These are phyloP conservation scores for Epizoanthus rinbou DNA, from an alignment of 92 coral and sea anemone species.

Conservation along the genomic window DNA sequence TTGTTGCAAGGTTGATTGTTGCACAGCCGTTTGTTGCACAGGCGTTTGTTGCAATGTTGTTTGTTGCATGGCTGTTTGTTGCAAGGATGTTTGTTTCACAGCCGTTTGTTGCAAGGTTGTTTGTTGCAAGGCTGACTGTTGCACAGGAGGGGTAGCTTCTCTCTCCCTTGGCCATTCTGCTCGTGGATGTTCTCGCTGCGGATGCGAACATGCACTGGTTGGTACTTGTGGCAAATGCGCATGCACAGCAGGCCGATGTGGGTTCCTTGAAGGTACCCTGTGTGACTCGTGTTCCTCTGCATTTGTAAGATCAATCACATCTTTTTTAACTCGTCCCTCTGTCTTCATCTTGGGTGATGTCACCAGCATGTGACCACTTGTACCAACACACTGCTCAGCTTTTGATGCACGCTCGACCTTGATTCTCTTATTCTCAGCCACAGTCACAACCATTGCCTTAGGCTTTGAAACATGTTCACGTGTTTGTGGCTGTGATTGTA, in stretches of 20 bases:
- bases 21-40: too few species aligned
- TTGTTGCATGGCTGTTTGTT: neutral
- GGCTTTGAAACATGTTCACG: slow-evolving; percentile 15
- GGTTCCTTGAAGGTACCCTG: neutral
- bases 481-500: slow-evolving; percentile 4
- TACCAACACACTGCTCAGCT: slow-evolving; percentile 26
- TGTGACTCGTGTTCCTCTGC: slow-evolving; percentile 15
- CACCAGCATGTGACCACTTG: slow-evolving; percentile 1
- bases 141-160: neutral
- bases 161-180: slow-evolving; percentile 21
- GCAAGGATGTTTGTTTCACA: too few species aligned
- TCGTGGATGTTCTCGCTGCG: slow-evolving; percentile 19
- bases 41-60: too few species aligned
- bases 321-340: neutral
- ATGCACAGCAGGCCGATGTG: neutral
- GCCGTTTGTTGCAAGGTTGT: too few species aligned
- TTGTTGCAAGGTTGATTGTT: too few species aligned
- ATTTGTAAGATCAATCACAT: slow-evolving; percentile 41
- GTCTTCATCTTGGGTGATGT: neutral
- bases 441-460: slow-evolving; percentile 3
- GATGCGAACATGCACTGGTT: slow-evolving; percentile 10
- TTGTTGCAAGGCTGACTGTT: neutral
- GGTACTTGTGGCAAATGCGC: slow-evolving; percentile 8
- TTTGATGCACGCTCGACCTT: slow-evolving; percentile 22
- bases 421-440: slow-evolving; percentile 27